A percentile compares a stretch with the other conserved stretches of the same genome.
Evolutionary conservation across 2,113 vertebrate species (phyloP).

Genomic region (Cheilinus undulatus): DNA sequence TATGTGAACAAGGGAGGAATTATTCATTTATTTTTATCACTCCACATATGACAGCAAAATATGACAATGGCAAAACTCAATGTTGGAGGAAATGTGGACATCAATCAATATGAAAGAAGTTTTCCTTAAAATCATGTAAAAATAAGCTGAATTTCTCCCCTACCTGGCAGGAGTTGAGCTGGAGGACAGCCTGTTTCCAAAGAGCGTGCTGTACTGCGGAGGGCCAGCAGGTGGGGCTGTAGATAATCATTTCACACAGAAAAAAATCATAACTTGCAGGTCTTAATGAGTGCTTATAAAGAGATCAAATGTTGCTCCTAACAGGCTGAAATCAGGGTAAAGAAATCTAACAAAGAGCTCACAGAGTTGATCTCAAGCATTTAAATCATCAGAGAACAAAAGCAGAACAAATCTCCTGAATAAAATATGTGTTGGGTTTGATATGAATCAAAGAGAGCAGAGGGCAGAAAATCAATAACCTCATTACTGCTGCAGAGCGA

Average conservation of each 20-base stretch:
- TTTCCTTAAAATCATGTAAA: neutral
- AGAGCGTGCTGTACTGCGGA: conserved; percentile 83
- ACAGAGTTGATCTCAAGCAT: conserved; percentile 2
- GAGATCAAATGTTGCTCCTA: conserved; percentile 6
- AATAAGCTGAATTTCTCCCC: neutral
- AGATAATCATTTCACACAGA: conserved; percentile 42
- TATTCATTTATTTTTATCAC: too few species aligned
- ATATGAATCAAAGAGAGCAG: conserved; percentile 54
- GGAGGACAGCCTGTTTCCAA: conserved; percentile 83
- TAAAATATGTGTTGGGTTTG: conserved; percentile 33
- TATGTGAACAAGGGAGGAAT: too few species aligned
- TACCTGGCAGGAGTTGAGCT: conserved; percentile 85
- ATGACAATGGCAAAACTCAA: too few species aligned
- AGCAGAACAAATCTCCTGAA: conserved; percentile 25
- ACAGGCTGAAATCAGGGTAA: neutral
- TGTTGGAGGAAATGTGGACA: neutral
- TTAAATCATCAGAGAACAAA: conserved; percentile 35
- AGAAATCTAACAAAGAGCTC: neutral
- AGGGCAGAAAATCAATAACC: conserved; percentile 69
- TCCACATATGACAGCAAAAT: too few species aligned
- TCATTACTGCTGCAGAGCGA: conserved; percentile 29
- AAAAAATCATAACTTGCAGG: neutral
- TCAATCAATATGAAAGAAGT: neutral
- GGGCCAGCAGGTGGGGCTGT: conserved; percentile 81
- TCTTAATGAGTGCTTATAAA: neutral